Evolutionary conservation across 2,797 vertebrate species (phyloP).

Genomic region (Syngnathus acus): DNA sequence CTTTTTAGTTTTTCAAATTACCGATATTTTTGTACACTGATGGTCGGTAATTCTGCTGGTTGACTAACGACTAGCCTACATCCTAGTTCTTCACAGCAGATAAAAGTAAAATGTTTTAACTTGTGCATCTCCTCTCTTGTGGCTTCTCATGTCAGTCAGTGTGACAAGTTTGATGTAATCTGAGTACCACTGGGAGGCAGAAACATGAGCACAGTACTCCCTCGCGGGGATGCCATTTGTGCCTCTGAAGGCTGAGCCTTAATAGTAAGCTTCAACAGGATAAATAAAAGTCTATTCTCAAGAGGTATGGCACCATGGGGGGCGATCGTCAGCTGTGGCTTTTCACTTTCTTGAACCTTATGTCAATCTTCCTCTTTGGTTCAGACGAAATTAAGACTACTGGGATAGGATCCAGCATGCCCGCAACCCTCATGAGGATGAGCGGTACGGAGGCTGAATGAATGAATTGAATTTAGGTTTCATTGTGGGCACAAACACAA

Average conservation of each 20-base stretch:
- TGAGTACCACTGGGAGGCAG: conserved; percentile 31
- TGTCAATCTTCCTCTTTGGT: conserved; percentile 40
- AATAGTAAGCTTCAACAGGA: conserved; percentile 35
- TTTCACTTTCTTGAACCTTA: conserved; percentile 39
- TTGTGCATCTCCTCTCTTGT: conserved; percentile 1
- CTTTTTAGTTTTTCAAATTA: neutral
- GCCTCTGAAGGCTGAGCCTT: conserved; percentile 36
- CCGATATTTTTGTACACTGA: neutral
- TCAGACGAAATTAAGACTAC: conserved; percentile 6
- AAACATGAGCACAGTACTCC: conserved; percentile 44
- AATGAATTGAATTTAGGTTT: conserved; percentile 33
- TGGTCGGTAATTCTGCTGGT: neutral
- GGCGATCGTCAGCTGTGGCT: conserved; percentile 41
- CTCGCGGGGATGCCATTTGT: conserved; percentile 32
- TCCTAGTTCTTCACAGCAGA: conserved; percentile 7
- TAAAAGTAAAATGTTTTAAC: neutral
- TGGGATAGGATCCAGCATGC: too few relatives aligned
- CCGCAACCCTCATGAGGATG: too few relatives aligned
- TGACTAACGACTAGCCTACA: neutral
- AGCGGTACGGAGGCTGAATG: too few relatives aligned
- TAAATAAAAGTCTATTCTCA: conserved; percentile 48
- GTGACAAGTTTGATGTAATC: conserved; percentile 34
- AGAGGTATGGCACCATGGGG: conserved; percentile 15
- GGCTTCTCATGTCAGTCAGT: conserved; percentile 1
- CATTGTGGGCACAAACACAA: neutral